Evolutionary conservation across 2,888 invertebrate genomes (phyloP).

Genomic region (Bhutanitis thaidina): DNA sequence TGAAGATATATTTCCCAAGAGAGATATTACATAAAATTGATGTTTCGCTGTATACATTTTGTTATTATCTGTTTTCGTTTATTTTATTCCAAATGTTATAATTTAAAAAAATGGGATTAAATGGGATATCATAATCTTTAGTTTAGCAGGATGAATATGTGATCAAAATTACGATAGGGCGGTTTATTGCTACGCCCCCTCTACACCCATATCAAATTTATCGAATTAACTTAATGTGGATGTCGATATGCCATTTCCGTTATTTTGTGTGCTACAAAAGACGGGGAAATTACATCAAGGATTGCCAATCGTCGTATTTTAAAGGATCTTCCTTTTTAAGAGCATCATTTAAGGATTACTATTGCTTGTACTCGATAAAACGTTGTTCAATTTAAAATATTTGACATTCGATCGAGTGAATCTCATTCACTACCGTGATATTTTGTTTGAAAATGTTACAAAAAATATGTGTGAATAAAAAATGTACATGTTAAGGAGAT

Average conservation of each 20-base stretch:
- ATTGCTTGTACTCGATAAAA: constrained; percentile 1
- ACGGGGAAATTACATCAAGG: constrained; percentile 8
- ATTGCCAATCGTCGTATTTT: constrained; percentile 12
- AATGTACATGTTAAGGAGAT: constrained; percentile 11
- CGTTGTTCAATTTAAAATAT: constrained; percentile 10
- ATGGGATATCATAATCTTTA: too few relatives aligned
- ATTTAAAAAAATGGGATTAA: too few relatives aligned
- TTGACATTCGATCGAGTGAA: constrained; percentile 13
- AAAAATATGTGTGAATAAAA: constrained; percentile 18
- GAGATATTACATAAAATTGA: too few relatives aligned
- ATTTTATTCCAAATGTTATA: too few relatives aligned
- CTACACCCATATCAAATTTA: constrained; percentile 18
- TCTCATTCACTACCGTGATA: constrained; percentile 10
- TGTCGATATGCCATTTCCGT: constrained; percentile 20
- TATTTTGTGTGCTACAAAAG: constrained; percentile 16
- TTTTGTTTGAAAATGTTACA: constrained; percentile 13
- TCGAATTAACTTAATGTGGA: constrained; percentile 17
- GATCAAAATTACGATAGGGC: constrained; percentile 6
- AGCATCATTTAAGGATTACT: constrained; percentile 8
- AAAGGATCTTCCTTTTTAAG: neutral
- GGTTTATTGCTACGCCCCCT: constrained; percentile 10
- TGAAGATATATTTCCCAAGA: too few relatives aligned
- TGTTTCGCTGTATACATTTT: too few relatives aligned
- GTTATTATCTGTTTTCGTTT: too few relatives aligned
- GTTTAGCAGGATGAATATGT: constrained; percentile 9